Evolutionary conservation across 2,113 vertebrate species (phyloP), one percentile per base, ranked within the genome.

Genomic region (Siniperca chuatsi): DNA sequence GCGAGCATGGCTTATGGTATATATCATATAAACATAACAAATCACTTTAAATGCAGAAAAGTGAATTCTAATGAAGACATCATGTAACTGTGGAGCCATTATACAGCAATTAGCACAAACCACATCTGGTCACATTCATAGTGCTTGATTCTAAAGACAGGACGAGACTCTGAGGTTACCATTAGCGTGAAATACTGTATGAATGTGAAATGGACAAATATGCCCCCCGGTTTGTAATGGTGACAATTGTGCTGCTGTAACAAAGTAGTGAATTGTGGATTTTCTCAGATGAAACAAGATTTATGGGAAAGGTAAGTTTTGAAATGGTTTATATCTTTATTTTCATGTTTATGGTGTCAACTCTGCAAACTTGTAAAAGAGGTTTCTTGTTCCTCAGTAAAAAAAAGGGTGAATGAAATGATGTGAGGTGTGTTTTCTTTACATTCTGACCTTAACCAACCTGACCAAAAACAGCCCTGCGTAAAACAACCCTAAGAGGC

Each of bases 11-110:
- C 57, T 79, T 76, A 73, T 52, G 74, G 58, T 58, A 44, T 52
- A 72, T 60, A 78, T 80, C 71, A 82, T 33, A 70, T 33, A 89
- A 84, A 82, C 79, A 48, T 33, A 78, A 77, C 67, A 86, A 81
- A 87, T 84, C 81, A 85, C 72, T 86, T 69, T 50, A 64, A 81
- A 86, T 60, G 68, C 73, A 54, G 23, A 68, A 58, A 77, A 84
- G 83, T 62, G 8, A 8, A 77, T 69, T 80, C 33, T 60, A 83
- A 80, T 72, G 73, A 58, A 86, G 87, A 90, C 84, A 87, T 81
- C 62, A 73, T 89, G 81, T 25, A 72, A 61, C 37, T 75, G 33
- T 40, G 55, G n/a, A 48, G 67, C 25, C 61, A 72, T 68, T 54
- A 65, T 15, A 25, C 21, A 79, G 67, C 25, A 11, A 92, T 86